Evolutionary conservation across 2,797 vertebrate species (phyloP), one percentile per base, ranked within the genome.

Genomic region (Atherinosoma microstoma): DNA sequence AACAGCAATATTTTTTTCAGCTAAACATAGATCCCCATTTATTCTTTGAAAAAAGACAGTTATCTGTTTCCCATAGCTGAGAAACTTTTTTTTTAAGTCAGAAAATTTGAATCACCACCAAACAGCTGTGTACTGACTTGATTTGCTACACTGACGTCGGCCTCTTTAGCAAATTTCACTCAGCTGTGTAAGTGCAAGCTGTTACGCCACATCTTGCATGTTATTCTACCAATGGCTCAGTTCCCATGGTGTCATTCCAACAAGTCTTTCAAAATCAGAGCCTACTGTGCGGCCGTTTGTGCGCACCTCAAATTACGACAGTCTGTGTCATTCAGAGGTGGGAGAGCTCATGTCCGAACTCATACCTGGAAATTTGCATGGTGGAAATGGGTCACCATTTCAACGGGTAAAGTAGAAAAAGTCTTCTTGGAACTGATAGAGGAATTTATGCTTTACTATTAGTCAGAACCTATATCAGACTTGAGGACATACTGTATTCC

Each of bases 301-400:
- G 24, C 2, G 24, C 24, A 27, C 24, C 24, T 27, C 24, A 27
- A 27, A 27, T 27, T 27, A 27, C 24, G 24, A 27, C 24, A 27
- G 24, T 27, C 24, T 27, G 24, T 27, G 24, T 27, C 24, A 27
- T 27, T 27, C 24, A 27, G 64, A 78, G 79, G 78, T 79, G 84
- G 56, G 76, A 65, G 32, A 67, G 64, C 56, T 51, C 27, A 58
- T 0, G 30, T 79, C 73, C 70, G 74, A 78, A 70, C 75, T 82
- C 64, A 79, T 69, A 78, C 69, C 79, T 89, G 90, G 84, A 89
- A 79, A 78, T 34, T 27, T 42, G 88, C 86, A 90, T 69, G 78
- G 67, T 83, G 76, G 78, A 89, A 63, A 74, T 32, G 2, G 20
- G 58, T 27, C 71, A 69, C 53, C 38, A 20, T 70, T 64, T 66